Percentiles rank a stretch among this genome's conserved stretches.
Evolutionary conservation across 2,888 invertebrate genomes (phyloP).

Genomic region (Chaetogeoica ovagalla): DNA sequence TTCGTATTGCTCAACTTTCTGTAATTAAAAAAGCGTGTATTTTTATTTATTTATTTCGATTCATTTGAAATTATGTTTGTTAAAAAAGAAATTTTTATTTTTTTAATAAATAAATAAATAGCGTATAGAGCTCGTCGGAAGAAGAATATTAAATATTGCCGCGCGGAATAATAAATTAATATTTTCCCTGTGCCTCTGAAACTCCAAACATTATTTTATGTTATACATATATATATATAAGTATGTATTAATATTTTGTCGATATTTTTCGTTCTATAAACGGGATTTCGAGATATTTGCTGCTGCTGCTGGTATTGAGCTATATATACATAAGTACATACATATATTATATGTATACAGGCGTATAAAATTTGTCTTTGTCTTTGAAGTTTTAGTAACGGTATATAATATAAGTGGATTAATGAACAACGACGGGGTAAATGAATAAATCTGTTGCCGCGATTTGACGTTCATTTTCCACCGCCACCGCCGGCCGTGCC

Average conservation of each 20-base stretch:
- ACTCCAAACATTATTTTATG: too few species aligned
- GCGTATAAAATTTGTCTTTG: neutral
- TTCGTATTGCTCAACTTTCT: neutral
- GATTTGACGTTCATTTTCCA: neutral
- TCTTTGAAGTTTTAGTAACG: neutral
- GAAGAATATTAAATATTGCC: neutral
- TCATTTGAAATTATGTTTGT: neutral
- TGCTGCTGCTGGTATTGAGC: too few species aligned
- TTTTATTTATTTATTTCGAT: conserved; percentile 17
- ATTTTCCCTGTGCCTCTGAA: neutral
- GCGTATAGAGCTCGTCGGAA: neutral
- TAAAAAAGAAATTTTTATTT: neutral
- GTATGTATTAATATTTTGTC: too few species aligned
- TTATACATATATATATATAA: too few species aligned
- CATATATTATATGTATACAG: neutral
- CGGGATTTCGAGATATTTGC: neutral
- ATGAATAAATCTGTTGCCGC: neutral
- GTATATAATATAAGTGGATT: neutral
- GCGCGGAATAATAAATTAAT: conserved; percentile 8
- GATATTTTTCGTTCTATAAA: neutral
- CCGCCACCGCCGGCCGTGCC: too few species aligned
- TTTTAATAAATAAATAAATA: too few species aligned
- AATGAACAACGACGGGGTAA: neutral
- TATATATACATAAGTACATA: too few species aligned
- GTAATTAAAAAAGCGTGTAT: conserved; percentile 41